These are phyloP conservation scores for Mustelus asterias DNA, from an alignment of 2,113 vertebrate genomes.

Conservation along the genomic window DNA sequence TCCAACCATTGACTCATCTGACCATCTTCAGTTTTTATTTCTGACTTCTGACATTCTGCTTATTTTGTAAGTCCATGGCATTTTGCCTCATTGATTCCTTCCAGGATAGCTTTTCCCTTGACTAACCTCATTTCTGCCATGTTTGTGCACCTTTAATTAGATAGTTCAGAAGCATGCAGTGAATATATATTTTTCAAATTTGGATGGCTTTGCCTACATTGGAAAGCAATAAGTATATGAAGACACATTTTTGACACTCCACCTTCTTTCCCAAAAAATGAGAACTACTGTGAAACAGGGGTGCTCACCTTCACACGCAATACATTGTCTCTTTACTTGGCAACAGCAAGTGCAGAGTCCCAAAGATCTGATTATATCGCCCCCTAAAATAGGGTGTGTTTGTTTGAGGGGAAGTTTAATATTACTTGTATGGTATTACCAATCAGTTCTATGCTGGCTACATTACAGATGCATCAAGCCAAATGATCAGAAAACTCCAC, in stretches of 20 bases:
- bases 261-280: background rate
- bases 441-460: background rate
- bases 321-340: too few species aligned
- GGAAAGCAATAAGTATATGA: background rate
- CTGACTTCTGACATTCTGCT: background rate
- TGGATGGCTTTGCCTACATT: background rate
- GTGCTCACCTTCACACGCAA: background rate
- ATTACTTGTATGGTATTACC: background rate
- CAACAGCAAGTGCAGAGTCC: too few species aligned
- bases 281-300: background rate
- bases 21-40: background rate
- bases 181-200: background rate
- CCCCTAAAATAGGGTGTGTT: background rate
- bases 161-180: background rate
- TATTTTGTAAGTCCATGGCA: background rate
- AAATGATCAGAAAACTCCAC: conserved; percentile 88
- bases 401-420: background rate
- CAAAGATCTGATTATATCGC: background rate
- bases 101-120: background rate
- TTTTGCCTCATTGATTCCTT: background rate
- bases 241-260: background rate
- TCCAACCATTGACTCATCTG: background rate
- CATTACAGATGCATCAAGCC: conserved; percentile 87
- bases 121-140: background rate
- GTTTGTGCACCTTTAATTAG: background rate